Evolutionary conservation across 2,797 vertebrate genomes (phyloP).

Genomic region (Crocodylus rhombifer): DNA sequence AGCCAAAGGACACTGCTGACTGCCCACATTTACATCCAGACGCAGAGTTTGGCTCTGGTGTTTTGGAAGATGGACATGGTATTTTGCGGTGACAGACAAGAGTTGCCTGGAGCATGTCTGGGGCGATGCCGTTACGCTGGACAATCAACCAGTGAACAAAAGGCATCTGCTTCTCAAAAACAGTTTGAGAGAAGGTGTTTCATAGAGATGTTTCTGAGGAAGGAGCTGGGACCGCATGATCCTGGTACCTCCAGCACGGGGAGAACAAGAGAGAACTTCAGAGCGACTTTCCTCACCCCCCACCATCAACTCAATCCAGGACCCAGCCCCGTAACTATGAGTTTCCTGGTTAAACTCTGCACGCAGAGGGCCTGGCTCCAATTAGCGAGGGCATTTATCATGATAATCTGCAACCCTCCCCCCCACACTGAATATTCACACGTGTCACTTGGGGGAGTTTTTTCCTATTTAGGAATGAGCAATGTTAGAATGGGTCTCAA

Average conservation of each 20-base stretch:
- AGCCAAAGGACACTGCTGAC: neutral
- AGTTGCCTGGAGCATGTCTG: neutral
- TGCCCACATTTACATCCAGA: neutral
- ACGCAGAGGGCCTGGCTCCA: neutral
- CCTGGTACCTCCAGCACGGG: neutral
- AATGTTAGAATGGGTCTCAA: neutral
- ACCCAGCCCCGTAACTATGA: neutral
- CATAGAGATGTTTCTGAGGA: neutral
- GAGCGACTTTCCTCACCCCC: no score
- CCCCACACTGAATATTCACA: neutral
- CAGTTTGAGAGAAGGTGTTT: neutral
- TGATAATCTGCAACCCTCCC: no score
- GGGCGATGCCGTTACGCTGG: neutral
- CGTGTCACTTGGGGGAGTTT: neutral
- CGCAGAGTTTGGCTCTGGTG: neutral
- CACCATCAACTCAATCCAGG: neutral
- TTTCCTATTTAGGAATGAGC: neutral
- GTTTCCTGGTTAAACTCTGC: neutral
- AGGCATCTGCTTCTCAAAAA: neutral
- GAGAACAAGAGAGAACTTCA: neutral
- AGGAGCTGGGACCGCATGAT: neutral
- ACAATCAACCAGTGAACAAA: neutral
- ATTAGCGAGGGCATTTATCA: neutral
- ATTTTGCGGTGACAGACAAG: neutral
- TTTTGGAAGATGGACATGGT: accelerated